Percentiles rank a stretch among this genome's conserved stretches.
Evolutionary conservation across 2,888 invertebrate species (phyloP).

Genomic region (Agrotis exclamationis): DNA sequence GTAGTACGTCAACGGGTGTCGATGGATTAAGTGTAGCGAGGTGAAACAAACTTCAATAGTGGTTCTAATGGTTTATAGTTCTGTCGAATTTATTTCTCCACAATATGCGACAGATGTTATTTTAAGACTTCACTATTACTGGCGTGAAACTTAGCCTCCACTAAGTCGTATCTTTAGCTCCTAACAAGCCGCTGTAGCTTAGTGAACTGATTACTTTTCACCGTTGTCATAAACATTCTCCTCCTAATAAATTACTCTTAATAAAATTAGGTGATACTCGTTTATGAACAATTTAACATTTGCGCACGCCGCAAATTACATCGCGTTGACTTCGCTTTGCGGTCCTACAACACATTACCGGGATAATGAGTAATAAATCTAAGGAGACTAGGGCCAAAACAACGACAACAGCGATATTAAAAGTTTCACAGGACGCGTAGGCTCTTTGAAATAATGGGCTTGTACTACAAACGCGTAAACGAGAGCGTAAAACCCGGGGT

Average conservation of each 20-base stretch:
- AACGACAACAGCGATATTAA: slow-evolving; percentile 60
- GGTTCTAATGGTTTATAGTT: slow-evolving; percentile 23
- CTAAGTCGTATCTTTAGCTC: background rate
- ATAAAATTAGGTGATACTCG: slow-evolving; percentile 51
- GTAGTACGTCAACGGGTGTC: slow-evolving; percentile 39
- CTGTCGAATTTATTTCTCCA: background rate
- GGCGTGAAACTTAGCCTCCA: background rate
- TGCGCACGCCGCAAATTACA: slow-evolving; percentile 53
- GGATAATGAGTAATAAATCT: slow-evolving; percentile 72
- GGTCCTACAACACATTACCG: slow-evolving; percentile 61
- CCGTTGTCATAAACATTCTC: slow-evolving; percentile 5
- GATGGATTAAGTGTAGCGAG: slow-evolving; percentile 55
- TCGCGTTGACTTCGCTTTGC: slow-evolving; percentile 46
- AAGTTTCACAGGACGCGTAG: slow-evolving; percentile 68
- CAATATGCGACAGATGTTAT: background rate
- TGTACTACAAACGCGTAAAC: slow-evolving; percentile 78
- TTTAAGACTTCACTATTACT: background rate
- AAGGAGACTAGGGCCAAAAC: slow-evolving; percentile 57
- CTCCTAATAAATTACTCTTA: slow-evolving; percentile 39
- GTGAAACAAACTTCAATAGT: slow-evolving; percentile 39
- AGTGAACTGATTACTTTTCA: background rate
- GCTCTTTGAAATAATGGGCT: slow-evolving; percentile 74
- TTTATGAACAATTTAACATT: slow-evolving; percentile 60
- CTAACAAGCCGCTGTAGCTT: background rate
- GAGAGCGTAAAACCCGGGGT: slow-evolving; percentile 74